These are phyloP conservation scores for Melanotaenia maccullochi DNA, from an alignment of 2,797 vertebrate species.

Conservation along the genomic window DNA sequence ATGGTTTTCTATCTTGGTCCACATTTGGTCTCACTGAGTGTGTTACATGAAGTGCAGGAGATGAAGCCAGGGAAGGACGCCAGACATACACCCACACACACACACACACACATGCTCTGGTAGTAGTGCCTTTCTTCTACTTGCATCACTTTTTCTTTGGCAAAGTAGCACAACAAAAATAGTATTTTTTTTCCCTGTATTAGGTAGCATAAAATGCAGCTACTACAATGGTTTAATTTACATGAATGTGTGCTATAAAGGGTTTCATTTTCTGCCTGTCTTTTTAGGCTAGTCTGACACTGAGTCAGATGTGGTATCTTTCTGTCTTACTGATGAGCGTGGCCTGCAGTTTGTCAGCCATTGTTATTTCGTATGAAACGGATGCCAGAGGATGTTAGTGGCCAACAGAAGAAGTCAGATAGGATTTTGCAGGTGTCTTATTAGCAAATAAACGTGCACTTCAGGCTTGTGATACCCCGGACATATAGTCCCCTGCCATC, in stretches of 20 bases:
- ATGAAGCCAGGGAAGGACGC: constrained; percentile 72
- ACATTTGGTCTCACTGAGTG: constrained; percentile 55
- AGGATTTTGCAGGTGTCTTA: constrained; percentile 71
- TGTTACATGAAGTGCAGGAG: constrained; percentile 59
- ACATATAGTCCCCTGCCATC: constrained; percentile 17
- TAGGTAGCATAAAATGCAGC: constrained; percentile 37
- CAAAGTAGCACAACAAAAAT: constrained; percentile 52
- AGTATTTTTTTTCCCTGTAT: constrained; percentile 14
- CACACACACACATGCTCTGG: constrained; percentile 13
- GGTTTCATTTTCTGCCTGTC: constrained; percentile 46
- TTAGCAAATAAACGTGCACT: constrained; percentile 27
- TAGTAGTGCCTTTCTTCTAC: constrained; percentile 70
- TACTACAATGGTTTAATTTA: constrained; percentile 28
- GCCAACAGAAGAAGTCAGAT: constrained; percentile 42
- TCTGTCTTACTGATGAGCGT: constrained; percentile 60
- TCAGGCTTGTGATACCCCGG: constrained; percentile 12
- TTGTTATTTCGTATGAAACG: constrained; percentile 66
- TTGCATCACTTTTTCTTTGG: constrained; percentile 73
- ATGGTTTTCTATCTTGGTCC: constrained; percentile 61
- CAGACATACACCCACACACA: constrained; percentile 73
- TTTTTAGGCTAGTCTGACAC: constrained; percentile 40
- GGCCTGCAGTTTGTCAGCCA: constrained; percentile 68
- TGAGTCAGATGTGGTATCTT: constrained; percentile 37
- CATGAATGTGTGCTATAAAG: constrained; percentile 23
- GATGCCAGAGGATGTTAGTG: constrained; percentile 63